Percentiles rank a stretch among this genome's conserved stretches.
Conservation (phyloP, 1,140 invertebrate genomes). For the Apocrypta bakeri region DNA sequence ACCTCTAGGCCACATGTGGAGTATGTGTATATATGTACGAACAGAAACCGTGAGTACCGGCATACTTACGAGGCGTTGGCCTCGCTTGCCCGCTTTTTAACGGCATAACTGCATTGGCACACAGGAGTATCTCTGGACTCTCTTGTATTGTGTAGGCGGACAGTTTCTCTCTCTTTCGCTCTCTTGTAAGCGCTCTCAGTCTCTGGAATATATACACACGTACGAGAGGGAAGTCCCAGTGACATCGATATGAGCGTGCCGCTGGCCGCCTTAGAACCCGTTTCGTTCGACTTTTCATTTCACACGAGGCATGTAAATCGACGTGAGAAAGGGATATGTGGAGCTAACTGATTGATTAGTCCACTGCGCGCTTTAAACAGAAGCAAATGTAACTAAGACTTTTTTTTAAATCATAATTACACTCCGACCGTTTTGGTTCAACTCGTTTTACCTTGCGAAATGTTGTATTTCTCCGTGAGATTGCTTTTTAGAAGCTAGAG, state of each 20-base stretch:
- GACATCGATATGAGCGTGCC: constrained; percentile 38
- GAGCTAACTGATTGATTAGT: no score
- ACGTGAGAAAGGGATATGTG: no score
- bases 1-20: background rate
- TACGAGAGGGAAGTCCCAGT: constrained; percentile 32
- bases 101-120: background rate
- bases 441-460: no score
- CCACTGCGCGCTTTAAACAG: no score
- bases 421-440: no score
- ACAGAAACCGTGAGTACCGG: constrained; percentile 33
- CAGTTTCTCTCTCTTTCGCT: background rate
- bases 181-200: background rate
- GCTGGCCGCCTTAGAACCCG: constrained; percentile 41
- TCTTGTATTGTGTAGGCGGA: constrained; percentile 4
- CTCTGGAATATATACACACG: background rate
- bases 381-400: no score
- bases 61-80: constrained; percentile 61
- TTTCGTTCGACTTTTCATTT: constrained; percentile 38
- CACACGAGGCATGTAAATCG: background rate
- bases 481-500: no score
- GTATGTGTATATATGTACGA: background rate
- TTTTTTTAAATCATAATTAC: background rate
- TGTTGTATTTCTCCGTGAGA: no score
- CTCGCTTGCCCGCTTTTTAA: constrained; percentile 48
- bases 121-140: background rate